Percentiles rank a stretch among this genome's conserved stretches.
These are phyloP conservation scores for Crypturellus undulatus DNA, from an alignment of 2,113 vertebrate species.

Conservation along the genomic window DNA sequence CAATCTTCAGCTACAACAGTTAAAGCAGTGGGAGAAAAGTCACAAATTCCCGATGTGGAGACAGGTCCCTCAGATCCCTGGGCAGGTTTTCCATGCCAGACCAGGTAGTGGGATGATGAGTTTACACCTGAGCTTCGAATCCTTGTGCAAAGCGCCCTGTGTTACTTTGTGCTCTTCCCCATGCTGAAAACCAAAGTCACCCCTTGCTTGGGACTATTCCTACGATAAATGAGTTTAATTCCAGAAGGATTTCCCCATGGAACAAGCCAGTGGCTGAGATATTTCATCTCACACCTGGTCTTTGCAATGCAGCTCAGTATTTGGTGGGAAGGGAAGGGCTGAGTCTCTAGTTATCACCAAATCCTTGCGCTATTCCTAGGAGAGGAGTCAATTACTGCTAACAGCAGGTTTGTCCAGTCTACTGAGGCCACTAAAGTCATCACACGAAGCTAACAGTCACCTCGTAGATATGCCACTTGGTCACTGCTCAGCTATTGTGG, in stretches of 20 bases:
- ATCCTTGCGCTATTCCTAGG: background rate
- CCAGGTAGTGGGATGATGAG: fast-evolving
- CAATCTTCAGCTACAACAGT: background rate
- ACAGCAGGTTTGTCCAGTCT: background rate
- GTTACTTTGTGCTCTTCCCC: background rate
- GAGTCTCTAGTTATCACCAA: background rate
- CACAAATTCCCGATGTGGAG: background rate
- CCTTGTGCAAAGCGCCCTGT: fast-evolving
- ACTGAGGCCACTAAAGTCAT: background rate
- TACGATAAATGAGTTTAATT: background rate
- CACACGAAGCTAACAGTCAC: background rate
- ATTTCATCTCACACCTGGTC: background rate
- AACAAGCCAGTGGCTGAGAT: background rate
- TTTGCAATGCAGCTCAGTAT: background rate
- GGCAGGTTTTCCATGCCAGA: background rate
- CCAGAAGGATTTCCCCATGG: background rate
- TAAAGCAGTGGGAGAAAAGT: background rate
- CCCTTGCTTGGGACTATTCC: background rate
- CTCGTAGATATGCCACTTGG: background rate
- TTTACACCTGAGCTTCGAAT: background rate
- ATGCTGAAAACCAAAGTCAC: background rate
- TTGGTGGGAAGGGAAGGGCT: background rate
- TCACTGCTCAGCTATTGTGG: background rate
- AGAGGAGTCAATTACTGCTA: background rate
- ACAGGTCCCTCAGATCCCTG: background rate